Conservation (phyloP, 2,113 vertebrate genomes). For the Microcebus ravelobensis region DNA sequence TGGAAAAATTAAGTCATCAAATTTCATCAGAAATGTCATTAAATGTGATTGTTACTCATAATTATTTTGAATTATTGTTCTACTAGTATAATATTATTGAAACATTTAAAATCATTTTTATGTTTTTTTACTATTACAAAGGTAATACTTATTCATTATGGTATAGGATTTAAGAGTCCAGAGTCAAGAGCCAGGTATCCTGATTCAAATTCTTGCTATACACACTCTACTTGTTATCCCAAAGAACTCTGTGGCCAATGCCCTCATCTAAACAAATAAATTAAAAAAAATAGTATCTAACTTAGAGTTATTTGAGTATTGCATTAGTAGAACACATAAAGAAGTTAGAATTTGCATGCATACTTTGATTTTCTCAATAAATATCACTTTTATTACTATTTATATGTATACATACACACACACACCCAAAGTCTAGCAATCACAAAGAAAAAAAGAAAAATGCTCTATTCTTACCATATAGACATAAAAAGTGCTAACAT, state of each 20-base stretch:
- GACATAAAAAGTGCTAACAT: background rate
- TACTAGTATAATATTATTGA: background rate
- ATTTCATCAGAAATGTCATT: background rate
- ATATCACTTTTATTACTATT: background rate
- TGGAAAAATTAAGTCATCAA: background rate
- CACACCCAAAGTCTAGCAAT: background rate
- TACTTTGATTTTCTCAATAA: background rate
- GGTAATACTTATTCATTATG: background rate
- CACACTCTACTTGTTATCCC: background rate
- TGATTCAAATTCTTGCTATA: background rate
- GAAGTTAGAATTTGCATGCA: background rate
- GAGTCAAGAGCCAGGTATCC: background rate
- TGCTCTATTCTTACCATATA: background rate
- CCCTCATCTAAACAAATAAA: background rate
- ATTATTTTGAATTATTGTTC: background rate
- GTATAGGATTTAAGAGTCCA: background rate
- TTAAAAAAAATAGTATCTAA: background rate
- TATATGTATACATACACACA: background rate
- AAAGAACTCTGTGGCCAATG: background rate
- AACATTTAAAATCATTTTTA: background rate
- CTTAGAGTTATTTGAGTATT: background rate
- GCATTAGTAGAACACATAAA: background rate
- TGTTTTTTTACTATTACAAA: background rate
- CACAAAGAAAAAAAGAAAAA: background rate
- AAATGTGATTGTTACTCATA: background rate